These are phyloP conservation scores for Mesorhabditis belari DNA, from an alignment of 2,888 invertebrate genomes.

Conservation along the genomic window DNA sequence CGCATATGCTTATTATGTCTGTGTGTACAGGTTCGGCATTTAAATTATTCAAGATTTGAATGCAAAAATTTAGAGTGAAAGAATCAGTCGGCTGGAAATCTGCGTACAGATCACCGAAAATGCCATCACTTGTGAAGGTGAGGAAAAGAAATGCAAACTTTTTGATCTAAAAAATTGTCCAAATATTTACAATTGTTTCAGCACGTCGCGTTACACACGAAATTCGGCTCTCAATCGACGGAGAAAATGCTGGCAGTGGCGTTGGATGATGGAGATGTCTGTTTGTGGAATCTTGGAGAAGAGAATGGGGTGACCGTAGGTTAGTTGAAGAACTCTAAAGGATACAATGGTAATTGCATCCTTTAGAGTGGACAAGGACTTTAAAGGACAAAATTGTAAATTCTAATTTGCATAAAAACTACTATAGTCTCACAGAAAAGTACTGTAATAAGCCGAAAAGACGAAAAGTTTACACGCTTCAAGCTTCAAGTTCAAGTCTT, in stretches of 20 bases:
- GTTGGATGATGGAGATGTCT: conserved; percentile 32
- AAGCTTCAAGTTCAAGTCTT: background rate
- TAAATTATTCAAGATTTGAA: background rate
- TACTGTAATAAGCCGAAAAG: background rate
- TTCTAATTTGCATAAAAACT: no score
- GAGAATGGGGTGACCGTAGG: conserved; percentile 59
- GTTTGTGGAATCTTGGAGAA: conserved; percentile 62
- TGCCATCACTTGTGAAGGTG: conserved; percentile 75
- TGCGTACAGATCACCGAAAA: conserved; percentile 83
- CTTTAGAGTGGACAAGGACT: no score
- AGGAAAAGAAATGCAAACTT: background rate
- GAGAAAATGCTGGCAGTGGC: conserved; percentile 48
- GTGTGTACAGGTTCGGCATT: conserved; percentile 73
- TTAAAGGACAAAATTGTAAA: no score
- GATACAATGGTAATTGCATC: no score
- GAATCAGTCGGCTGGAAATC: conserved; percentile 94
- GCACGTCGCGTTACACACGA: conserved; percentile 77
- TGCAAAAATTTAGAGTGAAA: conserved; percentile 69
- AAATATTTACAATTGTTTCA: background rate
- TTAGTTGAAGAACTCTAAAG: background rate
- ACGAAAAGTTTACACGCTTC: background rate
- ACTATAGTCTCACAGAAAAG: no score
- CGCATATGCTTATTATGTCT: conserved; percentile 89
- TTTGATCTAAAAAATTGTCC: background rate
- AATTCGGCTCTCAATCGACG: conserved; percentile 31